Evolutionary conservation across 2,888 invertebrate genomes (phyloP).

Genomic region (Caenorhabditis becei): DNA sequence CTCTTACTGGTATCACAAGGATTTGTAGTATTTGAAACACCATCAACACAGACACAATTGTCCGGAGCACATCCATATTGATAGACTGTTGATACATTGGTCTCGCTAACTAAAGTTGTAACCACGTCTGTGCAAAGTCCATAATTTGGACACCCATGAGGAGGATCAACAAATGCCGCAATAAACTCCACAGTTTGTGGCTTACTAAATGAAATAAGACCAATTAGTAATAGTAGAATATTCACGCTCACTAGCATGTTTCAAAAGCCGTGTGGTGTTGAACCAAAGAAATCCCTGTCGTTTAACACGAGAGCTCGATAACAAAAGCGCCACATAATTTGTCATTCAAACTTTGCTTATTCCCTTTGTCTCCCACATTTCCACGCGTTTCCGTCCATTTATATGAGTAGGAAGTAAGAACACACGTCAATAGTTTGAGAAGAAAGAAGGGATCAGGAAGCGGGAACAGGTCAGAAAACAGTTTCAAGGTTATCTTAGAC

Average conservation of each 20-base stretch:
- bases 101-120: constrained; percentile 27
- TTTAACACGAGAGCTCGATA: no score
- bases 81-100: constrained; percentile 32
- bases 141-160: constrained; percentile 57
- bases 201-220: background rate
- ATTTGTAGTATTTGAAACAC: constrained; percentile 29
- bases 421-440: background rate
- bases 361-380: no score
- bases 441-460: background rate
- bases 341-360: no score
- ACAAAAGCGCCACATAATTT: no score
- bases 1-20: constrained; percentile 55
- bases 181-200: constrained; percentile 24
- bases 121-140: constrained; percentile 42
- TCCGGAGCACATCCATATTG: constrained; percentile 35
- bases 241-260: no score
- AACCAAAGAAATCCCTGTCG: no score
- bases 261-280: no score
- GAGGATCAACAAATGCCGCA: constrained; percentile 29
- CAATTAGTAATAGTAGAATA: background rate
- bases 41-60: constrained; percentile 51
- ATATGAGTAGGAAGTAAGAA: no score
- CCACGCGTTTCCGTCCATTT: no score
- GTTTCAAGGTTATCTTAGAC: background rate
- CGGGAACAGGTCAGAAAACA: background rate